Conservation (phyloP, 2,888 invertebrate species). For the Hartigia nigra region DNA sequence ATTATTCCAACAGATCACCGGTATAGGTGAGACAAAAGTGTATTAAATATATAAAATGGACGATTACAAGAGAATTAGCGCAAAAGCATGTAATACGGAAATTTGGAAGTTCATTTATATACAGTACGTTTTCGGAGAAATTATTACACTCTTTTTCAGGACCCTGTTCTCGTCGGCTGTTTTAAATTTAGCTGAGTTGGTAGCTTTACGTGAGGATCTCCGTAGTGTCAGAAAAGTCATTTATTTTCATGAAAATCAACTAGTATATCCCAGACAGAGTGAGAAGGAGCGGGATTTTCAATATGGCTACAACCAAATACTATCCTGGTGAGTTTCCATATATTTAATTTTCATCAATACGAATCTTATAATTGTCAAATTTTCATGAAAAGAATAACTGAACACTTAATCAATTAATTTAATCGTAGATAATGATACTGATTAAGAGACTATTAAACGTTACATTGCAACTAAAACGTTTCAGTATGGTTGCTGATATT, state of each 20-base stretch:
- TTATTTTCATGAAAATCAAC: conserved; percentile 84
- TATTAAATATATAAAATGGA: neutral
- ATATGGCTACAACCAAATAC: conserved; percentile 80
- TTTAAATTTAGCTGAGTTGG: conserved; percentile 76
- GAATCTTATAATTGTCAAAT: neutral
- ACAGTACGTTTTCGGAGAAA: neutral
- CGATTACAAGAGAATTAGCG: neutral
- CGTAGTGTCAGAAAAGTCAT: conserved; percentile 72
- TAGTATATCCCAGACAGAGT: conserved; percentile 76
- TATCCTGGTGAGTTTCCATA: conserved; percentile 70
- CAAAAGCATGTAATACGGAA: neutral
- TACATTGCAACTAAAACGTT: conserved; percentile 27
- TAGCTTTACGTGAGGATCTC: conserved; percentile 76
- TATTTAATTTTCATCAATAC: neutral
- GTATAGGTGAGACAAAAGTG: conserved; percentile 43
- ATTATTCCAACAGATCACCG: conserved; percentile 69
- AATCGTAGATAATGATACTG: neutral
- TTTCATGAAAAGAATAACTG: neutral
- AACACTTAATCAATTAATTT: neutral
- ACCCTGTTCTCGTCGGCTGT: conserved; percentile 77
- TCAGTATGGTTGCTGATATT: conserved; percentile 75
- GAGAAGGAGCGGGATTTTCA: conserved; percentile 78
- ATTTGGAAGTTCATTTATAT: neutral
- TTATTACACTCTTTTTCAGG: conserved; percentile 43
- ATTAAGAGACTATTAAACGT: neutral